Evolutionary conservation across 1,140 invertebrate genomes (phyloP).

Genomic region (Nymphalis io): DNA sequence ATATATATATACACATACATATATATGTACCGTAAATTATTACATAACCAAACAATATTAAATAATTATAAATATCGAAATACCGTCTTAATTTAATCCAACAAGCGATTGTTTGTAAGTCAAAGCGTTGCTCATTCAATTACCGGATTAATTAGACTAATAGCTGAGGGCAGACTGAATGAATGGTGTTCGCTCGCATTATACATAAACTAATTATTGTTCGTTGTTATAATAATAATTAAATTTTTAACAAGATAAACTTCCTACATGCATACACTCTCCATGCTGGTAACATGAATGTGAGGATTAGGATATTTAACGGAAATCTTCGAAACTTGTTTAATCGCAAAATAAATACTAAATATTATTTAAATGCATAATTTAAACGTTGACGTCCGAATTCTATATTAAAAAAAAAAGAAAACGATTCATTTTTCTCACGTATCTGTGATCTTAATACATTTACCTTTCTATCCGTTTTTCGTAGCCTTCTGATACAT

Average conservation of each 20-base stretch:
- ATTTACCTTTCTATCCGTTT: too few relatives aligned
- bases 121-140: constrained; percentile 18
- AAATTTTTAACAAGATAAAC: not conserved
- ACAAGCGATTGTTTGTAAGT: constrained; percentile 1
- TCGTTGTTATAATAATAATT: not conserved
- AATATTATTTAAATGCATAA: too few relatives aligned
- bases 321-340: too few relatives aligned
- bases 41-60: not conserved
- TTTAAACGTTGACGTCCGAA: too few relatives aligned
- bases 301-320: too few relatives aligned
- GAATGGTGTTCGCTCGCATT: not conserved
- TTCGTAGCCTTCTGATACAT: too few relatives aligned
- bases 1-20: not conserved
- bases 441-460: too few relatives aligned
- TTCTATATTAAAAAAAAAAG: too few relatives aligned
- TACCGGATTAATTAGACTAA: constrained; percentile 24
- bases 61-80: not conserved
- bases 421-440: too few relatives aligned
- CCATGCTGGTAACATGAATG: too few relatives aligned
- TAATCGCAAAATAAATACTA: too few relatives aligned
- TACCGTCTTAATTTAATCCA: constrained; percentile 3
- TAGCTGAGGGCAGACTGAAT: not conserved
- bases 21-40: not conserved
- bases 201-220: not conserved
- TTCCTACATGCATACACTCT: not conserved